A percentile compares a stretch with the other conserved stretches of the same genome.
phyloP scores from a whole-genome alignment of 2,113 vertebrate genomes.

The Turdus rufiventris region DNA sequence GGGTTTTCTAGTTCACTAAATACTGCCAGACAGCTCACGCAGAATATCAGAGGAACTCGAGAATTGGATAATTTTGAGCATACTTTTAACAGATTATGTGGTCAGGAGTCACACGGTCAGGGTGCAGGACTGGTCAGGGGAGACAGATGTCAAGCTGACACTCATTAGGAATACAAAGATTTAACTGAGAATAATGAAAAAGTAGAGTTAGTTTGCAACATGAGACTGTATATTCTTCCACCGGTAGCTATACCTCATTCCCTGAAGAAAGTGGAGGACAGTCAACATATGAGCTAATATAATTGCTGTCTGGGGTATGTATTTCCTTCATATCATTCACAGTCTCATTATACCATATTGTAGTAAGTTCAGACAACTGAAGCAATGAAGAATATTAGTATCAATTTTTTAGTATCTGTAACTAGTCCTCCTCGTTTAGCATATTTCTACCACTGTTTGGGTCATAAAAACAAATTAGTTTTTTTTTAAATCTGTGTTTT shows the following conservation, averaged over 20 bases:
- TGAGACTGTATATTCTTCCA: background rate
- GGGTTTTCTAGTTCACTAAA: background rate
- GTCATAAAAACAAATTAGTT: background rate
- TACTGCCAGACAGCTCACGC: background rate
- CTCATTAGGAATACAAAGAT: background rate
- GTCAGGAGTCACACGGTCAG: background rate
- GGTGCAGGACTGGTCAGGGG: background rate
- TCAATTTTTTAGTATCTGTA: background rate
- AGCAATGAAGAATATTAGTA: background rate
- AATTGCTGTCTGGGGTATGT: background rate
- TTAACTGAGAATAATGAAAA: background rate
- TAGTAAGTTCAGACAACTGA: background rate
- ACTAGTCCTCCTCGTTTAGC: background rate
- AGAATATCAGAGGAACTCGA: background rate
- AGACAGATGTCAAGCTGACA: background rate
- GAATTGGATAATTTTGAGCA: background rate
- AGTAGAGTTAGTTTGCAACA: background rate
- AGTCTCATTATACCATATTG: background rate
- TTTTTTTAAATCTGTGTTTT: background rate
- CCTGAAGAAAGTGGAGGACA: background rate
- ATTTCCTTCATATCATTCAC: conserved; percentile 17
- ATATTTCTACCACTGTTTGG: background rate
- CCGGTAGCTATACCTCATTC: background rate
- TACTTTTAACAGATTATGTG: background rate
- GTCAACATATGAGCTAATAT: background rate